phyloP scores from a whole-genome alignment of 2,113 vertebrate genomes.

The Salvelinus sp. region DNA sequence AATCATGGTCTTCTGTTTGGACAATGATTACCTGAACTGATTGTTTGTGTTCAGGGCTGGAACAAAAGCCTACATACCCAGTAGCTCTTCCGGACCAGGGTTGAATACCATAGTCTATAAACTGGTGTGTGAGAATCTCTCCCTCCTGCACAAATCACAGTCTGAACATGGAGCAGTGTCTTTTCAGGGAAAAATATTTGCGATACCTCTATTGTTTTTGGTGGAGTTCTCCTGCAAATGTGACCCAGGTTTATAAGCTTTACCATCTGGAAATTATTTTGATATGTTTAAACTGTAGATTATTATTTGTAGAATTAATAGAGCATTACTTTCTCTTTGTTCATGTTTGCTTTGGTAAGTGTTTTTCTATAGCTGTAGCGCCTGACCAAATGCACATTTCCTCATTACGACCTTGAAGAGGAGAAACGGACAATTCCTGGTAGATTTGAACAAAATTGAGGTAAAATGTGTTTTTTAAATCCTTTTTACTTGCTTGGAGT shows the following conservation, averaged over 20 bases:
- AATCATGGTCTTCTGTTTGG: too few species aligned
- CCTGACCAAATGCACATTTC: slow-evolving; percentile 70
- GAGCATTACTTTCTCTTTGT: slow-evolving; percentile 61
- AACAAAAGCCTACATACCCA: too few species aligned
- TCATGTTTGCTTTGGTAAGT: slow-evolving; percentile 69
- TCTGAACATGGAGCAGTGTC: background rate
- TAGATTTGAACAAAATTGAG: background rate
- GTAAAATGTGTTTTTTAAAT: background rate
- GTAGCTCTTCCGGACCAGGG: too few species aligned
- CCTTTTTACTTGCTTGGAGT: slow-evolving; percentile 2
- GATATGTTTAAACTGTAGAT: slow-evolving; percentile 21
- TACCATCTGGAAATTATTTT: slow-evolving; percentile 58
- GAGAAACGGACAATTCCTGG: background rate
- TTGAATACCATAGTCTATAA: background rate
- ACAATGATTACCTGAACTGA: too few species aligned
- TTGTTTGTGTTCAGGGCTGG: too few species aligned
- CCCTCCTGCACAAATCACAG: background rate
- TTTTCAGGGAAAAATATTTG: background rate
- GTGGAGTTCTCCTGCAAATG: slow-evolving; percentile 71
- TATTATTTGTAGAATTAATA: slow-evolving; percentile 20
- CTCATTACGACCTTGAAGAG: slow-evolving; percentile 6
- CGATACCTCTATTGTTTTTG: slow-evolving; percentile 34
- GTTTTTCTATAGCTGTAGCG: slow-evolving; percentile 55
- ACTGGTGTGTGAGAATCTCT: background rate
- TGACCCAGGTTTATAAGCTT: slow-evolving; percentile 48